phyloP scores from a whole-genome alignment of 2,113 vertebrate species.

The Plotosus lineatus region DNA sequence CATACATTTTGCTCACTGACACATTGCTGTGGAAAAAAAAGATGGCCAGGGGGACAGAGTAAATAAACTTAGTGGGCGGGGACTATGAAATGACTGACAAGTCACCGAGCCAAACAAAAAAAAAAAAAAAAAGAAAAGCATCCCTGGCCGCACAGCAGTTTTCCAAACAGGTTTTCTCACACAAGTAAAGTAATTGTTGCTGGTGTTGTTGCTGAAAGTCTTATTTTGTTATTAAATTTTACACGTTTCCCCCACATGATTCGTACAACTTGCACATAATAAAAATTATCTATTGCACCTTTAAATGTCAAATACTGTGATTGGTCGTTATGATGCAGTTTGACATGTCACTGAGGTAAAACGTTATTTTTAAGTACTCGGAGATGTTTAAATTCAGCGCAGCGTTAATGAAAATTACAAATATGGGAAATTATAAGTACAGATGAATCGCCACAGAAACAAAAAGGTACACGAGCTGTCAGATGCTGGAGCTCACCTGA shows the following conservation, averaged over 20 bases:
- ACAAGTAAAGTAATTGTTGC: not conserved
- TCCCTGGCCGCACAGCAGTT: not conserved
- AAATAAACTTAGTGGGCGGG: not conserved
- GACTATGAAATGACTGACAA: not conserved
- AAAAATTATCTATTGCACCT: not conserved
- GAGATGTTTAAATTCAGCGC: not conserved
- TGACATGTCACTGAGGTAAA: not conserved
- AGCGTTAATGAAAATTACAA: not conserved
- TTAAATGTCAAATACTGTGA: not conserved
- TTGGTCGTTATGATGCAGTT: not conserved
- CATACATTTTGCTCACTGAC: not conserved
- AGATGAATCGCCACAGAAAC: not conserved
- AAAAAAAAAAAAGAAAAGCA: not conserved
- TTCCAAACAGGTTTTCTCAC: not conserved
- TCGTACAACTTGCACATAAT: not conserved
- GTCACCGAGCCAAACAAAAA: not conserved
- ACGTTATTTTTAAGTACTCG: not conserved
- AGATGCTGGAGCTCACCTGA: constrained; percentile 64
- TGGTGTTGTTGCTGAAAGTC: not conserved
- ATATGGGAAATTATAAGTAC: not conserved
- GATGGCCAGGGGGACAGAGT: too few relatives aligned
- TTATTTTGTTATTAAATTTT: not conserved
- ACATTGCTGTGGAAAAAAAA: too few relatives aligned
- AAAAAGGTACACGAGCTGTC: constrained; percentile 29
- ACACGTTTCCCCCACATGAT: not conserved